These are phyloP conservation scores for Falco cherrug DNA, from an alignment of 2,797 vertebrate species.

Conservation along the genomic window DNA sequence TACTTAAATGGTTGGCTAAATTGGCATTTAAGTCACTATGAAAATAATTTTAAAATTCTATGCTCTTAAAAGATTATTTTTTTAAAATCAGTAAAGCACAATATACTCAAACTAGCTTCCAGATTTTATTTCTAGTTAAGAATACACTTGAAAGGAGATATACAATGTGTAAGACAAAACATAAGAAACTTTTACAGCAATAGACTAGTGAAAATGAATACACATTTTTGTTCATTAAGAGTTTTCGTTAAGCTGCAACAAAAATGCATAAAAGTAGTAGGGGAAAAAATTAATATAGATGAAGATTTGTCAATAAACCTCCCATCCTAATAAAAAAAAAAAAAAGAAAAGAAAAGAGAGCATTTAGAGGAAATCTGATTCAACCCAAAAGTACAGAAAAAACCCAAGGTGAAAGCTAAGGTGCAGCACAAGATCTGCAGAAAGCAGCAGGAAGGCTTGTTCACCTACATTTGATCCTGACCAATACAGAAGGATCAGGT, in stretches of 20 bases:
- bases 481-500: neutral
- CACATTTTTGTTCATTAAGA: neutral
- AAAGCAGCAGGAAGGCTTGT: constrained; percentile 2
- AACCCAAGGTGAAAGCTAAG: neutral
- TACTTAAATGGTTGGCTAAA: neutral
- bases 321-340: neutral
- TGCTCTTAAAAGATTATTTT: neutral
- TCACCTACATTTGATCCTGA: neutral
- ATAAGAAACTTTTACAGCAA: neutral
- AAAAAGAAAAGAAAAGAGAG: neutral
- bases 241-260: neutral
- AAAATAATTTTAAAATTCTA: neutral
- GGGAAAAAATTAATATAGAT: neutral
- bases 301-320: neutral
- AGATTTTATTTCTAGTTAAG: neutral
- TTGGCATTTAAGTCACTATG: neutral
- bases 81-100: neutral
- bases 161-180: neutral
- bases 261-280: neutral
- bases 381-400: neutral
- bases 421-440: neutral
- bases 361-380: neutral
- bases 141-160: neutral
- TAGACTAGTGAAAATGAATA: neutral
- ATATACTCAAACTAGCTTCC: neutral